Evolutionary conservation across 1,140 invertebrate genomes (phyloP).

Genomic region (Druon quercuslanigerum): DNA sequence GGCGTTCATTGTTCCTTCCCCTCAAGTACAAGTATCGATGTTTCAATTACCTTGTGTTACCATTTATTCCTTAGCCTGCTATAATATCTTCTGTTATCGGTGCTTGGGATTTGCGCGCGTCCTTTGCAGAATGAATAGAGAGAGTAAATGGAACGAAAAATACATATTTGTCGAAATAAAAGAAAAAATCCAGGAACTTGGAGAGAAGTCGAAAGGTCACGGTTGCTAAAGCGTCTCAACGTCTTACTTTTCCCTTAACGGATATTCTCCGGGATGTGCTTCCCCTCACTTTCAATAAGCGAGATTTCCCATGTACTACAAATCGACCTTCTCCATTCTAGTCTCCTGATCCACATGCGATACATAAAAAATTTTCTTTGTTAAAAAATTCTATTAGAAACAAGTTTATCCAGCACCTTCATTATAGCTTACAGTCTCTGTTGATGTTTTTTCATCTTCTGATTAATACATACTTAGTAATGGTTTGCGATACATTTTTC

Average conservation of each 20-base stretch:
- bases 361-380: constrained; percentile 11
- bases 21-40: too few relatives aligned
- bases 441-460: too few relatives aligned
- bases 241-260: constrained; percentile 23
- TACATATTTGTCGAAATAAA: constrained; percentile 4
- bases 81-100: neutral
- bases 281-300: neutral
- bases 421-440: too few relatives aligned
- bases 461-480: too few relatives aligned
- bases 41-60: neutral
- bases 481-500: too few relatives aligned
- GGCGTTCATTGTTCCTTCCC: too few relatives aligned
- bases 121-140: neutral
- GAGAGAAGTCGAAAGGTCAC: constrained; percentile 22
- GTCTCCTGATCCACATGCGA: neutral
- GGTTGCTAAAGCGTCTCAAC: constrained; percentile 4
- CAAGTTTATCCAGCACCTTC: too few relatives aligned
- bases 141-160: constrained; percentile 3
- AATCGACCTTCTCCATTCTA: neutral
- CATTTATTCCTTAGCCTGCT: neutral
- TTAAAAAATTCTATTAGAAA: too few relatives aligned
- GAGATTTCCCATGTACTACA: neutral
- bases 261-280: constrained; percentile 2
- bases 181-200: constrained; percentile 8
- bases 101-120: neutral